Conservation (phyloP, 2,888 invertebrate genomes). For the Idaea biselata region DNA sequence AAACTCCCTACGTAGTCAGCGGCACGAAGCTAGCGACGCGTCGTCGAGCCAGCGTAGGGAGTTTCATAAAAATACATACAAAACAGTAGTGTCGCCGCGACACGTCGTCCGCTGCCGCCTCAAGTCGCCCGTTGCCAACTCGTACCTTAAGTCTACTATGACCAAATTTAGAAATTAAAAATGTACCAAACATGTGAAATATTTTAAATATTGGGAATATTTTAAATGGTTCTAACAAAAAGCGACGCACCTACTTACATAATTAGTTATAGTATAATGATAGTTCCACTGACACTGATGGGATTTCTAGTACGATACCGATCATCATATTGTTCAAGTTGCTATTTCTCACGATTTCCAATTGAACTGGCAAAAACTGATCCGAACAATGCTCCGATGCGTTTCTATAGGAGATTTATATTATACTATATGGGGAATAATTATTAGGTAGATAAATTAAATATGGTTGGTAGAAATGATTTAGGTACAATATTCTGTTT, state of each 20-base stretch:
- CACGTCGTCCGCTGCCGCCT: too few species aligned
- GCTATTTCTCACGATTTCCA: conserved; percentile 65
- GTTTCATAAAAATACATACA: too few species aligned
- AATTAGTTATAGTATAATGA: conserved; percentile 5
- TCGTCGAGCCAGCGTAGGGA: too few species aligned
- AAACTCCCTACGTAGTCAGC: too few species aligned
- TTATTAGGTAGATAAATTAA: background rate
- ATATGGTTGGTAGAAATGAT: background rate
- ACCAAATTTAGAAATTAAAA: too few species aligned
- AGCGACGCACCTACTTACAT: background rate
- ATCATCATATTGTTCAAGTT: conserved; percentile 48
- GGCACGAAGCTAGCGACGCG: too few species aligned
- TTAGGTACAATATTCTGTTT: background rate
- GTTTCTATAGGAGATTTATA: conserved; percentile 35
- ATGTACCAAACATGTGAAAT: too few species aligned
- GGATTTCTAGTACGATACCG: conserved; percentile 23
- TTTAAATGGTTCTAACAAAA: background rate
- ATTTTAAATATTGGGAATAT: background rate
- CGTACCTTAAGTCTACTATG: too few species aligned
- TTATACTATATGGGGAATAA: conserved; percentile 10
- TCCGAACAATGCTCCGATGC: conserved; percentile 49
- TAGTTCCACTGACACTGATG: conserved; percentile 8
- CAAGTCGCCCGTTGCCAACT: too few species aligned
- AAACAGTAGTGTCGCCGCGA: too few species aligned
- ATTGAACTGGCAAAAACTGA: conserved; percentile 38